A percentile compares a stretch with the other conserved stretches of the same genome.
These are phyloP conservation scores for Leptinotarsa rubiginosa DNA, from an alignment of 2,888 invertebrate species.

Conservation along the genomic window DNA sequence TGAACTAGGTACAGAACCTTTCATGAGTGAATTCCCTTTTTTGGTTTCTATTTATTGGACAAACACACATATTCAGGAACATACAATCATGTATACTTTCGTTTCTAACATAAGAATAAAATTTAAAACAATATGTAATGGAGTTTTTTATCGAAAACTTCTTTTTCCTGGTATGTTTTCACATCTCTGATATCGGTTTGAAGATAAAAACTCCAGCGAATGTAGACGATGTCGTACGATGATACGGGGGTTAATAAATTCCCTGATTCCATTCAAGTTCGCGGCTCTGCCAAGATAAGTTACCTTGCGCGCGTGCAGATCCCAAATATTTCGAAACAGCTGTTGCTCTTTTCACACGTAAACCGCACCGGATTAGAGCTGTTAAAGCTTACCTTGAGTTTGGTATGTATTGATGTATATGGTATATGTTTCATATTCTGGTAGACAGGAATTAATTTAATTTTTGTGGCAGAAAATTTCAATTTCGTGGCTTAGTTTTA, in stretches of 20 bases:
- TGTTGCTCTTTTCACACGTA: constrained; percentile 30
- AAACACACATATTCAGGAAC: no score
- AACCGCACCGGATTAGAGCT: not conserved
- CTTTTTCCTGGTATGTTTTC: constrained; percentile 7
- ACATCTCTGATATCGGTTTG: constrained; percentile 28
- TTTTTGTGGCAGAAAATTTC: not conserved
- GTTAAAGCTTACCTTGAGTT: not conserved
- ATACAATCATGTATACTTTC: no score
- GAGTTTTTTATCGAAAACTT: not conserved
- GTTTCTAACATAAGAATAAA: not conserved
- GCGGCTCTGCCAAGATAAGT: constrained; percentile 25
- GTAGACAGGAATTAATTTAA: not conserved
- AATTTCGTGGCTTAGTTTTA: no score
- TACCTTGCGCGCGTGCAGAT: not conserved
- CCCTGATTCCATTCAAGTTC: constrained; percentile 37
- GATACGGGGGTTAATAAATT: constrained; percentile 36
- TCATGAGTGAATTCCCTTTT: no score
- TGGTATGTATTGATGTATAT: not conserved
- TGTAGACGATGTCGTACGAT: constrained; percentile 37
- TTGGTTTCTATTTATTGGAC: no score
- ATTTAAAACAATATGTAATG: not conserved
- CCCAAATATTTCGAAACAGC: constrained; percentile 31
- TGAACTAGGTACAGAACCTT: no score
- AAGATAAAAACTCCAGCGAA: constrained; percentile 36
- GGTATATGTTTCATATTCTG: not conserved